Evolutionary conservation across 2,888 invertebrate species (phyloP).

Genomic region (Flexamia atlantica): DNA sequence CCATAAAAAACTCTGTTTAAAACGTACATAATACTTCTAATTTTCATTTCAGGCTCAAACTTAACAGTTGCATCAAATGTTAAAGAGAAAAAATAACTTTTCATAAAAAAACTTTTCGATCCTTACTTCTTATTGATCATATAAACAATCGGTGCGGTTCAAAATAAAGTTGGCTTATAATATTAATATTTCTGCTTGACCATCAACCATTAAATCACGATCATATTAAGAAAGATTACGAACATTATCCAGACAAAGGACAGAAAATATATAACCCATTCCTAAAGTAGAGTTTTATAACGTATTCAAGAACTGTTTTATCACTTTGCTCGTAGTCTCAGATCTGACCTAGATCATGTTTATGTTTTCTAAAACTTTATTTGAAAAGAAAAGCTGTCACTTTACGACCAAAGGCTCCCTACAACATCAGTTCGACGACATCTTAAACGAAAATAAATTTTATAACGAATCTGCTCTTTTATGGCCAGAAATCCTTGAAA

Average conservation of each 20-base stretch:
- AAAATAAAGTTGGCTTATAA: too few relatives aligned
- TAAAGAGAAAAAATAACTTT: too few relatives aligned
- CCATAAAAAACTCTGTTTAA: too few relatives aligned
- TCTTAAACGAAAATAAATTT: neutral
- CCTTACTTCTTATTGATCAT: too few relatives aligned
- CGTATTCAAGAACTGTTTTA: conserved; percentile 32
- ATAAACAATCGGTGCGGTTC: too few relatives aligned
- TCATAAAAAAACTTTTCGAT: too few relatives aligned
- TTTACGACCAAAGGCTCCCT: conserved; percentile 3
- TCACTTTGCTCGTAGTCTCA: neutral
- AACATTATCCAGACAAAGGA: neutral
- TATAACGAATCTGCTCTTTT: neutral
- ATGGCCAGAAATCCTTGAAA: neutral
- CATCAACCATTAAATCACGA: too few relatives aligned
- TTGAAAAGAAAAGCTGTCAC: conserved; percentile 36
- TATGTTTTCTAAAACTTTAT: conserved; percentile 19
- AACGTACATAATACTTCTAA: too few relatives aligned
- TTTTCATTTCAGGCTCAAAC: too few relatives aligned
- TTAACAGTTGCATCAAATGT: too few relatives aligned
- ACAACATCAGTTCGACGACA: conserved; percentile 3
- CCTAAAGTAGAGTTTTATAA: conserved; percentile 1
- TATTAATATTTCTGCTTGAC: too few relatives aligned
- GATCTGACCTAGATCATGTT: conserved; percentile 35
- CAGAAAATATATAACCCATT: neutral
- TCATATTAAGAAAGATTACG: too few relatives aligned